Base-by-base conservation (phyloP, 2,113 vertebrate species). In the Chitala chitala region DNA sequence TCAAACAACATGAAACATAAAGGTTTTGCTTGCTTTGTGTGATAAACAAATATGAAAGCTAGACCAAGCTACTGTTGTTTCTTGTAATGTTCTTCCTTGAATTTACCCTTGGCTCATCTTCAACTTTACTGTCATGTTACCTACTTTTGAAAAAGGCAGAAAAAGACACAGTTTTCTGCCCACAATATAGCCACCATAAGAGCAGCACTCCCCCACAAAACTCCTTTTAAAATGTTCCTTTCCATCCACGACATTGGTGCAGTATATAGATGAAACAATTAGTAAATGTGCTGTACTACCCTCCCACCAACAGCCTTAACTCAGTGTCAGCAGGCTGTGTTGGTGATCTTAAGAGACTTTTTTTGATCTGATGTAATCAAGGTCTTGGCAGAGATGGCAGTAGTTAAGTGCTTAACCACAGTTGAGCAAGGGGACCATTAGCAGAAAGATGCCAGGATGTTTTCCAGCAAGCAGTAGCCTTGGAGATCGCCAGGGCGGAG, bases 281-380 rank as follows among this genome's bases (percentile, higher is more conserved):
- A 13, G 40, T 13, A 44, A 3, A 46, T 29, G 17, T 38, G 71
- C 22, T 61, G n/a, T 51, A 20, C 22, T 54, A 1, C 48, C 4
- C 3, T 54, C 29, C 36, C 33, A 1, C 64, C 74, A 6, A 56
- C 24, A 51, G 24, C 10, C 50, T 69, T 54, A 29, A 44, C 65
- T 69, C 53, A 22, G 26, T 7, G 36, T 48, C 40, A 12, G 44
- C 29, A 10, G 26, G 38, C 7, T 48, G 54, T 44, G 17, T 36
- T 40, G 26, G 26, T 20, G 31, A 54, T 54, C 9, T 71, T 54
- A 53, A 24, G 58, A 65, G 59, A 17, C 10, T 51, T 9, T 22
- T 48, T 63, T 65, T 74, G 29, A 76, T 70, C 68, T 17, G 12
- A 24, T 10, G 66, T 58, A 75, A 75, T 75, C 38, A 71, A 69